Percentiles rank a stretch among this genome's conserved stretches.
phyloP scores from a whole-genome alignment of 2,113 vertebrate genomes.

The Ailuropoda melanoleuca region DNA sequence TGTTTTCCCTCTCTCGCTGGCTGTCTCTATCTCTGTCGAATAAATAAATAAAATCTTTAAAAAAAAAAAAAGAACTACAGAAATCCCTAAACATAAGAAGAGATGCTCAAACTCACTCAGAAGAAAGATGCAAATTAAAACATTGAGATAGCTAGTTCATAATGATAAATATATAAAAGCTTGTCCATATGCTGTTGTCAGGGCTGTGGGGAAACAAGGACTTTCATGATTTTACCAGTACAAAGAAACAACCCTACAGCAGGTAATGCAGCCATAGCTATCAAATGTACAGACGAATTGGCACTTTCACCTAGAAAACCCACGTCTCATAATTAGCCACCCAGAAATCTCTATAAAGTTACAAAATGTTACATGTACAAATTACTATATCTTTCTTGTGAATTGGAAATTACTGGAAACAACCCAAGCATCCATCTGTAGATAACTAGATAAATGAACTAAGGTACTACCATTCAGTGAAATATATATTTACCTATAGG shows the following conservation, averaged over 20 bases:
- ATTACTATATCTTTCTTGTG: not conserved
- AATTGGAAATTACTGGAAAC: not conserved
- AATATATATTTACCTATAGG: not conserved
- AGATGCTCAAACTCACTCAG: not conserved
- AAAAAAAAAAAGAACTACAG: not conserved
- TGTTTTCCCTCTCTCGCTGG: too few species aligned
- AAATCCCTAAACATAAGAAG: not conserved
- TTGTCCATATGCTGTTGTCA: not conserved
- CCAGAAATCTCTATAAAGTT: not conserved
- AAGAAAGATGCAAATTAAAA: not conserved
- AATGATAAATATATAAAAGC: not conserved
- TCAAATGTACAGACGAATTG: not conserved
- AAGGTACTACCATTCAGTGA: not conserved
- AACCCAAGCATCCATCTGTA: not conserved
- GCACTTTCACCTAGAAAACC: not conserved
- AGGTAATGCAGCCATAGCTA: rapidly evolving
- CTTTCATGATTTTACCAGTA: not conserved
- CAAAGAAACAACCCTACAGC: not conserved
- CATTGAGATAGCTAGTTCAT: too few species aligned
- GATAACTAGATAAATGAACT: not conserved
- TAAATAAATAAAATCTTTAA: too few species aligned
- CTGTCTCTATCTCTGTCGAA: too few species aligned
- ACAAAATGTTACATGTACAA: not conserved
- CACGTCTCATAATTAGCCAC: not conserved
- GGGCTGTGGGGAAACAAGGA: too few species aligned